These are phyloP conservation scores for Drosophila kambysellisi DNA, from an alignment of 2,888 invertebrate genomes.

Conservation along the genomic window DNA sequence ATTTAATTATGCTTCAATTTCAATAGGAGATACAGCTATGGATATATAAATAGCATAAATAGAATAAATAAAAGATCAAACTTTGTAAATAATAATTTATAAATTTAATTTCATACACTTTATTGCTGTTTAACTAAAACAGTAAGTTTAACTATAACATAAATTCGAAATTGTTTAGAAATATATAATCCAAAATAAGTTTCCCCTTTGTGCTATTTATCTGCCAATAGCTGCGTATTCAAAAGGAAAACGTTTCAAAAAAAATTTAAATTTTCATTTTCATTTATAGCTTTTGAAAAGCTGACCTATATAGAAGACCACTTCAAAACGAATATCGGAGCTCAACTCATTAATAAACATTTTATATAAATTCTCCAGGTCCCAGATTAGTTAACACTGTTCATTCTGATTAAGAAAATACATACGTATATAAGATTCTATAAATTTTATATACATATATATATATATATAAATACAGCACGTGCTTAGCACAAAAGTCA, in stretches of 20 bases:
- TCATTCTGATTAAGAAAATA: background rate
- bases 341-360: background rate
- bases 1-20: background rate
- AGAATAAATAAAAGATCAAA: background rate
- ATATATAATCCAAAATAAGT: background rate
- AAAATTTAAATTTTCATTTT: background rate
- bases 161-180: background rate
- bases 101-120: background rate
- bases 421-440: background rate
- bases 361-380: background rate
- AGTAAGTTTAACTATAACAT: background rate
- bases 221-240: background rate
- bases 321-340: background rate
- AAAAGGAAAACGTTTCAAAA: background rate
- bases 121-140: too few relatives aligned
- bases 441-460: constrained; percentile 2
- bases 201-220: background rate
- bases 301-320: background rate
- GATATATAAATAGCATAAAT: background rate
- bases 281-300: background rate
- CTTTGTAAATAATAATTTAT: background rate
- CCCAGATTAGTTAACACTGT: background rate
- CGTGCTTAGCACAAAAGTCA: constrained; percentile 55
- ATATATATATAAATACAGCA: constrained; percentile 32
- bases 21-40: background rate